Evolutionary conservation across 1,140 invertebrate species (phyloP).

Genomic region (Scaptomyza hsui): DNA sequence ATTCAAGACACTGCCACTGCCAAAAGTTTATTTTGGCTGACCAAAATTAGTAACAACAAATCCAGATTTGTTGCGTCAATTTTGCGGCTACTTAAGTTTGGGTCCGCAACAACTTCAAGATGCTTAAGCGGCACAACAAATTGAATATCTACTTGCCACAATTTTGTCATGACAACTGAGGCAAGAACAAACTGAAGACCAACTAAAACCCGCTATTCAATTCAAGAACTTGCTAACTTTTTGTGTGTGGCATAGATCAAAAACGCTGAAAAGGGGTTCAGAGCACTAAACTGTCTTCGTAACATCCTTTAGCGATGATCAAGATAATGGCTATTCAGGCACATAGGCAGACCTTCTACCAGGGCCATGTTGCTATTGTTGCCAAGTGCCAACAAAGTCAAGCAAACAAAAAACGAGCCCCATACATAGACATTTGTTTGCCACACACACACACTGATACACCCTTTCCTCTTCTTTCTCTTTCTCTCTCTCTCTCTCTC

Average conservation of each 20-base stretch:
- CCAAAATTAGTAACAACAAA: conserved; percentile 53
- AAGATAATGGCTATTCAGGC: conserved; percentile 77
- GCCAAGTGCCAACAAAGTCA: conserved; percentile 79
- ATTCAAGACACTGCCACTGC: conserved; percentile 13
- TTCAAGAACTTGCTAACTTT: conserved; percentile 60
- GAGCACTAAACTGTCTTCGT: conserved; percentile 25
- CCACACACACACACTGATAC: conserved; percentile 20
- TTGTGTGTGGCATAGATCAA: conserved; percentile 65
- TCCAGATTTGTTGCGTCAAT: conserved; percentile 34
- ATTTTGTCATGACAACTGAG: conserved; percentile 62
- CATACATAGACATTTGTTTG: conserved; percentile 63
- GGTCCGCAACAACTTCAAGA: conserved; percentile 55
- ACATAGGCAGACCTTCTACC: conserved; percentile 65
- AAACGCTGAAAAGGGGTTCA: conserved; percentile 63
- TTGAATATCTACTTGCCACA: conserved; percentile 58
- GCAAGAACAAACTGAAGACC: conserved; percentile 2
- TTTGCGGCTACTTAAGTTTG: conserved; percentile 57
- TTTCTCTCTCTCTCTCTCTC: background rate
- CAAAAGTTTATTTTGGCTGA: conserved; percentile 15
- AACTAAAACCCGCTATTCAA: background rate
- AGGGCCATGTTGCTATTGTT: conserved; percentile 72
- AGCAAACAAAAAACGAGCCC: conserved; percentile 63
- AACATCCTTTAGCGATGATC: conserved; percentile 43
- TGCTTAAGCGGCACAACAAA: conserved; percentile 55
- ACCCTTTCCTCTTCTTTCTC: conserved; percentile 4